These are phyloP conservation scores for Eustalomyia histrio DNA, from an alignment of 2,888 invertebrate genomes.

Conservation along the genomic window DNA sequence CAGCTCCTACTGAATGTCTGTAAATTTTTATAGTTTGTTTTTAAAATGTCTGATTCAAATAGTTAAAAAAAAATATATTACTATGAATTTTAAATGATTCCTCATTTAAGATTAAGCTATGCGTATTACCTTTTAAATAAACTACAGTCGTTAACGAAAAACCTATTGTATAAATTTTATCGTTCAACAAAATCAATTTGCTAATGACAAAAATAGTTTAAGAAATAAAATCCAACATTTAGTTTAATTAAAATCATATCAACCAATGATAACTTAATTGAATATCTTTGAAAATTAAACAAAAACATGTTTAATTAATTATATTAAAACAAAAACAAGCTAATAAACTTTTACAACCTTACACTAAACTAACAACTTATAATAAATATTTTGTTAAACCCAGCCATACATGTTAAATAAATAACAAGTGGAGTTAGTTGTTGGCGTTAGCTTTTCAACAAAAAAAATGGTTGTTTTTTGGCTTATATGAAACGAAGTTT, in stretches of 20 bases:
- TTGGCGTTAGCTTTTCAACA: background rate
- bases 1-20: no score
- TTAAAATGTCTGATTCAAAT: no score
- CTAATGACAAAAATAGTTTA: no score
- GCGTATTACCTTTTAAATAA: no score
- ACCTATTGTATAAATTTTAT: no score
- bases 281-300: background rate
- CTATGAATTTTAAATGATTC: no score
- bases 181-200: no score
- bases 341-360: conserved; percentile 61
- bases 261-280: conserved; percentile 48
- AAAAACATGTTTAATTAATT: conserved; percentile 62
- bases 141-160: no score
- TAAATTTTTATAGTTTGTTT: no score
- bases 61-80: no score
- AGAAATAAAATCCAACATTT: conserved; percentile 17
- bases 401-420: background rate
- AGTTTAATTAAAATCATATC: conserved; percentile 47
- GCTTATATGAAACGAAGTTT: conserved; percentile 18
- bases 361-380: conserved; percentile 49
- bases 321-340: conserved; percentile 57
- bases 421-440: background rate
- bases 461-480: background rate
- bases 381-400: conserved; percentile 11
- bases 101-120: no score